Conservation (phyloP, 2,797 vertebrate species). For the Cynopterus sphinx region DNA sequence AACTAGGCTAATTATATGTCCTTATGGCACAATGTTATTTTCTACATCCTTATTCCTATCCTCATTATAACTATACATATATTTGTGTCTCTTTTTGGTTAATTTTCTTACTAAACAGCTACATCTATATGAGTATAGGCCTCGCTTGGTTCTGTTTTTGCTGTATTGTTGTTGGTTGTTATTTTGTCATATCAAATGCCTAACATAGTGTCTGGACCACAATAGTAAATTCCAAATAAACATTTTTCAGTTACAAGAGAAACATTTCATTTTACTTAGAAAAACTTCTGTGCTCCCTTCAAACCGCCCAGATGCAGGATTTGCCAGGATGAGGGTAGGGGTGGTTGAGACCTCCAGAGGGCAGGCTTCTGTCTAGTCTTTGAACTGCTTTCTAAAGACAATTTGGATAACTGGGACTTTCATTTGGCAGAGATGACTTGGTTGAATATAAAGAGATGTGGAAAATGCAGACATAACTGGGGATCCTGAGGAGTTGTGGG, state of each 20-base stretch:
- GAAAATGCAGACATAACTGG: not conserved
- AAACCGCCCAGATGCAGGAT: not conserved
- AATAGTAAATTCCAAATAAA: not conserved
- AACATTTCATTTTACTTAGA: not conserved
- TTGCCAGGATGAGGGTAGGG: not conserved
- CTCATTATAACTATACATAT: not conserved
- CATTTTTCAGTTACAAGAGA: not conserved
- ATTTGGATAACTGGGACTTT: not conserved
- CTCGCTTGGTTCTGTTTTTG: not conserved
- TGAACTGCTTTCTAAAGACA: not conserved
- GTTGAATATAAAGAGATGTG: not conserved
- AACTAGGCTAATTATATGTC: not conserved
- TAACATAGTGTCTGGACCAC: not conserved
- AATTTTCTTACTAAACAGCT: not conserved
- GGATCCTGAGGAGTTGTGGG: not conserved
- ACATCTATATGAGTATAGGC: not conserved
- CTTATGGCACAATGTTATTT: not conserved
- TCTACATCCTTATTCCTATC: not conserved
- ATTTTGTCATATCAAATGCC: not conserved
- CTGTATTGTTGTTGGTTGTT: not conserved
- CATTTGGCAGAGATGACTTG: not conserved
- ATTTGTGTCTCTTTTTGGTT: not conserved
- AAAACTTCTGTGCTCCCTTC: not conserved
- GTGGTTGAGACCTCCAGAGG: not conserved
- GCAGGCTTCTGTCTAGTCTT: not conserved